Conservation (phyloP, 2,113 vertebrate genomes). For the Sciurus niger region DNA sequence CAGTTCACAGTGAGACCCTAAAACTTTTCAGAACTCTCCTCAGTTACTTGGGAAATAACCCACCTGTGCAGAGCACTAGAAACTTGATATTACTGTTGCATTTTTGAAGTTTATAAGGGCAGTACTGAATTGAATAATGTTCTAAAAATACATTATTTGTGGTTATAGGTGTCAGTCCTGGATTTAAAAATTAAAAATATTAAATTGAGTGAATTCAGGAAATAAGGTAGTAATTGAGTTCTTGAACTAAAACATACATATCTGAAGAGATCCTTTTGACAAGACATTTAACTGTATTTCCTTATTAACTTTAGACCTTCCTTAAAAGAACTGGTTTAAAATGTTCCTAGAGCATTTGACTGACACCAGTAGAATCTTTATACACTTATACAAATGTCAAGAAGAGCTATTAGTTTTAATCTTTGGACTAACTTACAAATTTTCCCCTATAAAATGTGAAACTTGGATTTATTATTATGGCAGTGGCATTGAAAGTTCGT, state of each 20-base stretch:
- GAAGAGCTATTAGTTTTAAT: constrained; percentile 58
- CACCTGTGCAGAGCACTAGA: not conserved
- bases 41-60: constrained; percentile 49
- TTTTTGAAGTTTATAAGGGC: not conserved
- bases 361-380: constrained; percentile 17
- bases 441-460: constrained; percentile 45
- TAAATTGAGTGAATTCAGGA: constrained; percentile 51
- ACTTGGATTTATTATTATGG: constrained; percentile 19
- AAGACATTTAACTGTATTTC: constrained; percentile 53
- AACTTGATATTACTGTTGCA: not conserved
- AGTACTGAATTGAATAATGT: not conserved
- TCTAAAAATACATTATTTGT: not conserved
- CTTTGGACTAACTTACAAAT: constrained; percentile 22
- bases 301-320: constrained; percentile 57
- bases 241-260: constrained; percentile 43
- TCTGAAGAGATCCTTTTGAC: constrained; percentile 4
- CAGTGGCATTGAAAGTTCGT: not conserved
- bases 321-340: constrained; percentile 54
- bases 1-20: not conserved
- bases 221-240: constrained; percentile 33
- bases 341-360: constrained; percentile 24
- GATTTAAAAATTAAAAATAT: constrained; percentile 58
- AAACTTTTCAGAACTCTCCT: constrained; percentile 56
- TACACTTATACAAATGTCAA: constrained; percentile 49
- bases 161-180: not conserved